These are phyloP conservation scores for Mnemiopsis leidyi DNA, from an alignment of 37 sponge, comb jelly and placozoan genomes.

Conservation along the genomic window DNA sequence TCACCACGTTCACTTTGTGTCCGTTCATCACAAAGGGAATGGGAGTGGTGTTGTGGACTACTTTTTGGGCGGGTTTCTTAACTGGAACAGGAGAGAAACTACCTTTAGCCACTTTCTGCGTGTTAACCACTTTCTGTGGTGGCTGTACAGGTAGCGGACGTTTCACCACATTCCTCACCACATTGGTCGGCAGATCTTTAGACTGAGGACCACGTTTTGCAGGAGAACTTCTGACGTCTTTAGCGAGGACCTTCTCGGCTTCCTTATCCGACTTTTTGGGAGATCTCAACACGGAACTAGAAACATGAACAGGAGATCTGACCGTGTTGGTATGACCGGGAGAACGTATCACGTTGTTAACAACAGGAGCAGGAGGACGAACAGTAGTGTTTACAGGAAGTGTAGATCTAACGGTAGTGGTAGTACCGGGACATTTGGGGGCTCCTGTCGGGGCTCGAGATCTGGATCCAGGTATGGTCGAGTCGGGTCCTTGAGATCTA, in stretches of 20 bases:
- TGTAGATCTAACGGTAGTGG: neutral
- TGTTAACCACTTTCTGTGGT: neutral
- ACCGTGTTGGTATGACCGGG: neutral
- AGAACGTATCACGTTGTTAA: neutral
- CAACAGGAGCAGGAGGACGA: neutral
- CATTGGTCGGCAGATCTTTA: slow-evolving; percentile 20
- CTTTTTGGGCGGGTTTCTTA: neutral
- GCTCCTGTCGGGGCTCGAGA: neutral
- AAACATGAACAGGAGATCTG: neutral
- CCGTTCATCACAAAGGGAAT: slow-evolving; percentile 53
- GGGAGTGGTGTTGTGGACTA: slow-evolving; percentile 43
- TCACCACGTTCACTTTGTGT: slow-evolving; percentile 61
- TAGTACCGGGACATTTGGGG: neutral
- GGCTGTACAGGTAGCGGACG: neutral
- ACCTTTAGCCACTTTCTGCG: neutral
- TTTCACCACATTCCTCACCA: slow-evolving; percentile 37
- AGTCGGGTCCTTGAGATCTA: neutral
- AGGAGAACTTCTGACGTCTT: neutral
- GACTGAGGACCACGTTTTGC: neutral
- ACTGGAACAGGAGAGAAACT: neutral
- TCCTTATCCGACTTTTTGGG: neutral
- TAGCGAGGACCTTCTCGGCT: neutral
- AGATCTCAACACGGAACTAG: neutral
- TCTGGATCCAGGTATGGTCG: neutral
- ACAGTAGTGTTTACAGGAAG: neutral